Conservation (phyloP, 2,797 vertebrate genomes). For the Valencia hispanica region DNA sequence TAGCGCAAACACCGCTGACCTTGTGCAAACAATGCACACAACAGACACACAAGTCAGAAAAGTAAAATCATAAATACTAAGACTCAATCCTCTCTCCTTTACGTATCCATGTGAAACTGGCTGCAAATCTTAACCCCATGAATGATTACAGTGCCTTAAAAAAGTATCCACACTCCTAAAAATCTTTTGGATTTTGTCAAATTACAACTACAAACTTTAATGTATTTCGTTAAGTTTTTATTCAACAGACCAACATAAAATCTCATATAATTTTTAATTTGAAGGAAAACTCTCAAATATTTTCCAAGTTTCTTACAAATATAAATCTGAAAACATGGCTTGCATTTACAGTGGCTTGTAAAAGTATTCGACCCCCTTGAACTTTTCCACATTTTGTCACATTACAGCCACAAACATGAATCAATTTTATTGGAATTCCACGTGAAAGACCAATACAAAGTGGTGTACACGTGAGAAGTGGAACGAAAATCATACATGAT, state of each 20-base stretch:
- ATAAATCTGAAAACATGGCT: neutral
- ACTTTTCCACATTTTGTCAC: too few relatives aligned
- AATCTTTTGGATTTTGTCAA: neutral
- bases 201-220: neutral
- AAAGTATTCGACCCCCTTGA: too few relatives aligned
- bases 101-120: neutral
- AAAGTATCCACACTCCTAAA: neutral
- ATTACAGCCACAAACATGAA: too few relatives aligned
- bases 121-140: neutral
- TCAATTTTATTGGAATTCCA: too few relatives aligned
- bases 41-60: slow-evolving; percentile 2
- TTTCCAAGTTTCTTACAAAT: neutral
- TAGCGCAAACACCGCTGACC: slow-evolving; percentile 14
- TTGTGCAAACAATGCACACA: slow-evolving; percentile 16
- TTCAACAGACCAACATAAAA: neutral
- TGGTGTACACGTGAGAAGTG: too few relatives aligned
- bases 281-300: neutral
- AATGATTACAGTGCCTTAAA: neutral
- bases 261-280: neutral
- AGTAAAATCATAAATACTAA: neutral
- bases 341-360: too few relatives aligned
- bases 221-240: neutral
- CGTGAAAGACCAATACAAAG: too few relatives aligned
- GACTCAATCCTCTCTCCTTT: neutral
- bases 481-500: too few relatives aligned